Conservation (phyloP, 2,888 invertebrate species). For the Epistrophe eligans region DNA sequence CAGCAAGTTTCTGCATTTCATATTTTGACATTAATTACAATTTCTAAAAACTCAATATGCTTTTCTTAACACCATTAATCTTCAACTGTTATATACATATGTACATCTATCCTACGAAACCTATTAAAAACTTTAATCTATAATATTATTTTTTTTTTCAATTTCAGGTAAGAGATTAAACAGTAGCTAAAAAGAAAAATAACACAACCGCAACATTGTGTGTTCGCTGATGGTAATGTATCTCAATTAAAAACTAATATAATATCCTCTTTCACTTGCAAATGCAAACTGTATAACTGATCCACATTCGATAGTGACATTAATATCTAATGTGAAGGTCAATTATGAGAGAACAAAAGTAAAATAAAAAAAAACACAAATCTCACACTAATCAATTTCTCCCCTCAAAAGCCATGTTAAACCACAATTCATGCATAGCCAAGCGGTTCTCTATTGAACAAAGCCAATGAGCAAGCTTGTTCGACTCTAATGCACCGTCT, state of each 20-base stretch:
- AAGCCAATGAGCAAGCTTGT: conserved; percentile 28
- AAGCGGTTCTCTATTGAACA: conserved; percentile 30
- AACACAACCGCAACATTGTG: conserved; percentile 64
- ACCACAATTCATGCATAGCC: conserved; percentile 62
- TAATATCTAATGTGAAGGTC: conserved; percentile 65
- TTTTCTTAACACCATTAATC: too few species aligned
- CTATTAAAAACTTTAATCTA: neutral
- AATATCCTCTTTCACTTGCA: conserved; percentile 49
- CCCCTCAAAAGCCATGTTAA: conserved; percentile 32
- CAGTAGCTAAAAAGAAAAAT: conserved; percentile 34
- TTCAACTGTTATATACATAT: too few species aligned
- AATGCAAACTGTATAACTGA: conserved; percentile 17
- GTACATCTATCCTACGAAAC: too few species aligned
- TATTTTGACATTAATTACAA: too few species aligned
- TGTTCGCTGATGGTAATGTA: conserved; percentile 47
- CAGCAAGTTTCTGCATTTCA: too few species aligned
- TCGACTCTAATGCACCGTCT: neutral
- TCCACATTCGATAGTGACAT: conserved; percentile 63
- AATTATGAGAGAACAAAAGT: conserved; percentile 5
- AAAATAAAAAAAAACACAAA: neutral
- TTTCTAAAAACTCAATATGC: too few species aligned
- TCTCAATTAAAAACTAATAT: conserved; percentile 58
- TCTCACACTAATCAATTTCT: conserved; percentile 68
- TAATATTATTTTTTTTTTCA: conserved; percentile 26
- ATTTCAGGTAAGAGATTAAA: conserved; percentile 58